Evolutionary conservation across 2,888 invertebrate genomes (phyloP), one percentile per base, ranked within the genome.

Genomic region (Lycia hirtaria): DNA sequence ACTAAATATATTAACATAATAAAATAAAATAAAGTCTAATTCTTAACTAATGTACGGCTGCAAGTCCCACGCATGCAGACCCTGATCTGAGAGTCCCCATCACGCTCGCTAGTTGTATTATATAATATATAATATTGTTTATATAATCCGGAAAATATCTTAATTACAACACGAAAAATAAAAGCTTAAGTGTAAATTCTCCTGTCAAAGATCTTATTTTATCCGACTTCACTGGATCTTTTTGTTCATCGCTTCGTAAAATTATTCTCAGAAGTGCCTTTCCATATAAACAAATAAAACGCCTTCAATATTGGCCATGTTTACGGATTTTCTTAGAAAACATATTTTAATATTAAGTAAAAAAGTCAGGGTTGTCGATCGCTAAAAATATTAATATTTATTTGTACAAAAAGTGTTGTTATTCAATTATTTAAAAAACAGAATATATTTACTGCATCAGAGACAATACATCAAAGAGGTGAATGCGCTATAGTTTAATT

Each of bases 301-400:
- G 41, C 26, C 26, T 15, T n/a, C 5, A 17, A 17, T 26, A 41
- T 41, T 10, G 15, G 41, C 17, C 41, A n/a, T 17, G 41, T 17
- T 17, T 26, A 26, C 17, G 10, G 15, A 17, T 26, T 41, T 26
- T 28, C 26, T 17, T 26, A 1, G 17, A 45, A 22, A 37, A 6
- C 15, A 3, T 35, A 24, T 47, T 45, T 48, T 38, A 20, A 28
- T 28, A 38, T 38, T 30, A 12, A 28, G 12, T 26, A 26, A 28
- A 38, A 44, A 15, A 38, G 28, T 38, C 12, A 49, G 28, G 48
- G 48, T 38, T 49, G 19, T 17, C 37, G 15, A n/a, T 26, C 24
- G 24, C 5, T 17, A n/a, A n/a, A n/a, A n/a, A n/a, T n/a, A n/a
- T n/a, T n/a, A n/a, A n/a, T 37, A 3, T 37, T 0, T 19, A 9